These are phyloP conservation scores for Anolis carolinensis DNA, from an alignment of 2,113 vertebrate genomes.

Conservation along the genomic window DNA sequence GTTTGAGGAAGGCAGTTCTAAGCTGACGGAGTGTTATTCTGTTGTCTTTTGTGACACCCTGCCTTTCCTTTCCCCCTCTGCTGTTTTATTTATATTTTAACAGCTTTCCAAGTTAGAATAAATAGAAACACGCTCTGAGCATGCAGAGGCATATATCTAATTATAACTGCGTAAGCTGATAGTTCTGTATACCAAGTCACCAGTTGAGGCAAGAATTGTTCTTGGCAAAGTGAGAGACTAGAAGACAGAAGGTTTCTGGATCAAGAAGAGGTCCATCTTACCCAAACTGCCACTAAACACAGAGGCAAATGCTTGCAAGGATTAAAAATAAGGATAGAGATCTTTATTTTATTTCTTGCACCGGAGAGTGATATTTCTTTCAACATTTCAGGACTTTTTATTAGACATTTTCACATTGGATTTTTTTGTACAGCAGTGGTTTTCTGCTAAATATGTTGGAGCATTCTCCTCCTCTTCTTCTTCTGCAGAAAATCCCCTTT, in stretches of 20 bases:
- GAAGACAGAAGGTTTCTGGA: conserved; percentile 4
- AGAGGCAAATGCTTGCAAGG: too few relatives aligned
- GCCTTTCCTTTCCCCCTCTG: background rate
- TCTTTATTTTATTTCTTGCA: too few relatives aligned
- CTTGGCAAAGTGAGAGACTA: background rate
- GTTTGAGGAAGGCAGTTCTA: background rate
- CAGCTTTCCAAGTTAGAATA: conserved; percentile 10
- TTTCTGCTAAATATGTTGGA: too few relatives aligned
- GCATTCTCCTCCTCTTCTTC: too few relatives aligned
- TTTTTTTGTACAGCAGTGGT: too few relatives aligned
- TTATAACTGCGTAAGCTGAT: conserved; percentile 24
- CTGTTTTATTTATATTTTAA: conserved; percentile 4
- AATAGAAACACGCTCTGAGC: conserved; percentile 13
- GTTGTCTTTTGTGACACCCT: background rate
- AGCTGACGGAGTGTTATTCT: background rate
- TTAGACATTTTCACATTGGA: too few relatives aligned
- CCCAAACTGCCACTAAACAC: background rate
- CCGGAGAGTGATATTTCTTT: too few relatives aligned
- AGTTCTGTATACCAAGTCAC: background rate
- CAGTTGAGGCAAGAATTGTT: conserved; percentile 29
- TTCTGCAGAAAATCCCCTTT: too few relatives aligned
- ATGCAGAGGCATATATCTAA: conserved; percentile 34
- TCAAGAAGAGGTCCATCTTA: conserved; percentile 5
- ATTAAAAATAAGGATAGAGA: too few relatives aligned
- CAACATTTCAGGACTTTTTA: too few relatives aligned